Base-by-base conservation (phyloP, 1,140 invertebrate species). In the Drosophila neocordata region DNA sequence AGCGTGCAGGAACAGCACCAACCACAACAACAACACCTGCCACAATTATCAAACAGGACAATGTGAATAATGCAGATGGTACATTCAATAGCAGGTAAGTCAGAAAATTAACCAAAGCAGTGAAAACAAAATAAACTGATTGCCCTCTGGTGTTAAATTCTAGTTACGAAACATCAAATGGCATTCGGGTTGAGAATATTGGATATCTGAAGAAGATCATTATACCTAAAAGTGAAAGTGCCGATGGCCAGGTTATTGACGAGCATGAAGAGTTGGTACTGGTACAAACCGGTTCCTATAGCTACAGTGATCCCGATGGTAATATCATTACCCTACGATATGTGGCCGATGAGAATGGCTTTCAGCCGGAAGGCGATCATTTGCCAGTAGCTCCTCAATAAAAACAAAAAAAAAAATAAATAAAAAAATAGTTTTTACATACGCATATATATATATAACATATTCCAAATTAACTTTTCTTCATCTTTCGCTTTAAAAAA, bases 291-390 rank as follows among this genome's bases (percentile, higher is more conserved):
- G 95, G 95, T 1, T 93, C 93, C 1, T 95, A 94, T 85, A 93
- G 94, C 11, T 96, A 96, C 91, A 95, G 95, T 6, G 94, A 95
- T 52, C 95, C 95, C 12, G 95, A 96, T 57, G 96, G 96, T 12
- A 93, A 95, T 31, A 92, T 94, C 5, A 95, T 96, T 44, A 92
- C 93, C 1, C 90, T 97, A 11, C 93, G 93, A 4, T 97, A 97
- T 81, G 94, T 95, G 31, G 96, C 96, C 58, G 96, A 96, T 80
- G 95, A 96, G 81, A 95, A 95, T 74, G 95, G 95, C 27, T 92
- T 92, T 77, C 91, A 91, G 66, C 91, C 91, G 6, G 72, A 91
- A 52, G 91, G 91, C 1, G 94, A 93, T 48, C 94, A 95, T 92
- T 88, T 95, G 31, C 95, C 95, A 92, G 94, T 71, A 93, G 94